Evolutionary conservation across 1,140 invertebrate genomes (phyloP), one percentile per base, ranked within the genome.

Genomic region (Drosophila lacertosa): DNA sequence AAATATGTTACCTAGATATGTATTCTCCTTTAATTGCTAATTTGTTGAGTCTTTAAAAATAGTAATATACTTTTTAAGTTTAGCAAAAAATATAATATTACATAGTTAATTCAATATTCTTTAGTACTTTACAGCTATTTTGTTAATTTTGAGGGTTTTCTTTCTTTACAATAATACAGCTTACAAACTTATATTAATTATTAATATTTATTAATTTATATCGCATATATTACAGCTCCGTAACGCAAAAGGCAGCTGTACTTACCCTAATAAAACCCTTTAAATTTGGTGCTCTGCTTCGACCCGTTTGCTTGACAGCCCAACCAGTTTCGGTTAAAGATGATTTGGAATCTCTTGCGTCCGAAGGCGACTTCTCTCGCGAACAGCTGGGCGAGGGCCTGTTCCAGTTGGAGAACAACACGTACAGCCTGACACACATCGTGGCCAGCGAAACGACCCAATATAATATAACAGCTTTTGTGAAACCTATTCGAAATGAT

Each of bases 271-370:
- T 26, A 2, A 6, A 54, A 10, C 22, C 64, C 1, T 24, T 69
- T 10, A 45, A 29, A 11, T 42, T 77, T 16, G 45, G 33, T 7
- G 22, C 20, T 7, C 7, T 11, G 16, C 3, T 69, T 0, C 18
- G 40, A 29, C 63, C 68, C 9, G 11, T 76, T 20, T 65, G 68
- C 4, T 22, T 22, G 4, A n/a, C 15, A 0, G 6, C 22, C n/a
- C 6, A 11, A 0, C 6, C 16, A 6, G 0, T 1, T 2, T 0
- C n/a, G 6, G 6, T 0, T 24, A 20, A 9, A 1, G 4, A 51
- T 13, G 6, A 4, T 2, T 9, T 11, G 16, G 29, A 1, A 16
- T 6, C 3, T 0, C 0, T 11, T 20, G 10, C 0, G 0, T 6
- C 3, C 32, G 0, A 5, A 5, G 32, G 10, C 9, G 18, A n/a